A percentile compares a stretch with the other conserved stretches of the same genome.
These are phyloP conservation scores for Andrena camellia DNA, from an alignment of 2,888 invertebrate genomes.

Conservation along the genomic window DNA sequence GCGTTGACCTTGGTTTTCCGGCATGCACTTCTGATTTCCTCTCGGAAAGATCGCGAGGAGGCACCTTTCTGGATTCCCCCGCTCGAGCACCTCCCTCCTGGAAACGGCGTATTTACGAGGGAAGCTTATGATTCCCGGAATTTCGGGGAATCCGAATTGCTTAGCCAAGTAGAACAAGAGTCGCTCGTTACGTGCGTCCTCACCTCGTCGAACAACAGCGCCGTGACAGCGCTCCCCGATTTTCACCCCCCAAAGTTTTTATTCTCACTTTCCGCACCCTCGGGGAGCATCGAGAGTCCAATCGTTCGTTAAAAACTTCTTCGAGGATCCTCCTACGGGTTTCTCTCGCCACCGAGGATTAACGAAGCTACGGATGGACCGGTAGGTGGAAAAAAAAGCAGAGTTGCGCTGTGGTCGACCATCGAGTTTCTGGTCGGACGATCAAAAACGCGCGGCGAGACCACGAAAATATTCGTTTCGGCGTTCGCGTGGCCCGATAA, in stretches of 20 bases:
- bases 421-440: conserved; percentile 37
- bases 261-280: conserved; percentile 13
- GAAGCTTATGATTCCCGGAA: conserved; percentile 48
- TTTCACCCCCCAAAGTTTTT: conserved; percentile 13
- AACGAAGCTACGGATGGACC: conserved; percentile 8
- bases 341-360: not conserved
- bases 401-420: not conserved
- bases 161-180: conserved; percentile 56
- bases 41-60: conserved; percentile 35
- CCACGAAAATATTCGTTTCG: conserved; percentile 51
- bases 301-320: conserved; percentile 72
- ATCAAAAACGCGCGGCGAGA: conserved; percentile 11
- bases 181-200: conserved; percentile 34
- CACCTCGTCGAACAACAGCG: conserved; percentile 18
- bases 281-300: conserved; percentile 44
- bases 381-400: not conserved
- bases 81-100: conserved; percentile 11
- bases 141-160: conserved; percentile 33
- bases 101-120: conserved; percentile 40
- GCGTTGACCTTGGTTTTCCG: conserved; percentile 68
- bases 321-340: conserved; percentile 56
- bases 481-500: conserved; percentile 50
- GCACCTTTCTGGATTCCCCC: conserved; percentile 25
- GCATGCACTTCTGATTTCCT: conserved; percentile 50
- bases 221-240: not conserved